Evolutionary conservation across 1,140 invertebrate genomes (phyloP).

Genomic region (Hyles vespertilio): DNA sequence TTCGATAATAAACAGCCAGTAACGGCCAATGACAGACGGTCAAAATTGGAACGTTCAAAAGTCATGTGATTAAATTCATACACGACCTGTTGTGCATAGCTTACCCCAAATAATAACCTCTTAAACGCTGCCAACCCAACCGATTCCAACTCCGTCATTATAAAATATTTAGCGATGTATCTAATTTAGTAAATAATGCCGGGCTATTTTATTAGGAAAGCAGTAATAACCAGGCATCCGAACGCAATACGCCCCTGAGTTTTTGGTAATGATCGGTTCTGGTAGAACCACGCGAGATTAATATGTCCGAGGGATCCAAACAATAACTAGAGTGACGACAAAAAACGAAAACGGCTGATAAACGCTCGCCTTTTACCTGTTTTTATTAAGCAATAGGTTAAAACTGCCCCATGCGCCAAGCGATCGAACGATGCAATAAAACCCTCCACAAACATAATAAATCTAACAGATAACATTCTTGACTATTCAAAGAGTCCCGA

Average conservation of each 20-base stretch:
- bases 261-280: conserved; percentile 66
- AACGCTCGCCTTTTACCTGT: conserved; percentile 62
- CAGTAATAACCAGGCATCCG: conserved; percentile 69
- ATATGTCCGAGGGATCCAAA: conserved; percentile 66
- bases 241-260: conserved; percentile 66
- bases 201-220: conserved; percentile 67
- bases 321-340: conserved; percentile 66
- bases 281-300: conserved; percentile 65
- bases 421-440: conserved; percentile 61
- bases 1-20: too few species aligned
- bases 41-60: conserved; percentile 27
- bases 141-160: conserved; percentile 56
- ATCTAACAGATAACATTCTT: conserved; percentile 67
- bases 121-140: conserved; percentile 47
- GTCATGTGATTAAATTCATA: conserved; percentile 34
- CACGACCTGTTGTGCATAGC: conserved; percentile 26
- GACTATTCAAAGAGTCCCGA: conserved; percentile 53
- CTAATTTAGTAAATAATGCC: conserved; percentile 69
- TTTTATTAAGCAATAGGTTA: conserved; percentile 38
- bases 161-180: conserved; percentile 73
- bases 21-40: conserved; percentile 22
- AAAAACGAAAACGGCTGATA: conserved; percentile 70
- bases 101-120: conserved; percentile 41
- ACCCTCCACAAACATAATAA: conserved; percentile 70
- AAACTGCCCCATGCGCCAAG: conserved; percentile 36